phyloP scores from a whole-genome alignment of 2,113 vertebrate genomes.

The Sardina pilchardus region DNA sequence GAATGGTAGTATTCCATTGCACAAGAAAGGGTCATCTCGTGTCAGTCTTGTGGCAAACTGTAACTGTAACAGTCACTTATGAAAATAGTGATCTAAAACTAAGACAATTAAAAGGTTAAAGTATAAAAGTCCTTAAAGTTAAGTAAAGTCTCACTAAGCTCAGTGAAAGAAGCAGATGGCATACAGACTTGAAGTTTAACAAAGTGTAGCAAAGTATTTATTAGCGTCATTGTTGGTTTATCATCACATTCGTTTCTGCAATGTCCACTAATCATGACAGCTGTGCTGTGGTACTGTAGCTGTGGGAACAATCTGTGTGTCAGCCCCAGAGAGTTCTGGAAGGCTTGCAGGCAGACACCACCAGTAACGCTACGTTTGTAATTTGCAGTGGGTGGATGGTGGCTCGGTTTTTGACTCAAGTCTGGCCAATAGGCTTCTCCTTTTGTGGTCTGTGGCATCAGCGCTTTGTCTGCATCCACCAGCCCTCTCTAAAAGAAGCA shows the following conservation, averaged over 20 bases:
- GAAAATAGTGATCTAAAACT: background rate
- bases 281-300: background rate
- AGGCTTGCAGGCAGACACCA: background rate
- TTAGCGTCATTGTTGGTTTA: background rate
- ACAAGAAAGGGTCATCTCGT: background rate
- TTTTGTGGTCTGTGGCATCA: background rate
- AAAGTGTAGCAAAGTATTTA: background rate
- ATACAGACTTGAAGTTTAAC: background rate
- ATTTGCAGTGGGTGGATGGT: conserved; percentile 8
- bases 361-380: background rate
- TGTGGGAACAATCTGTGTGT: background rate
- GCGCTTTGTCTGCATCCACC: background rate
- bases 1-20: background rate
- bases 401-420: background rate
- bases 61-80: background rate
- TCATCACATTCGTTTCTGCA: background rate
- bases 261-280: background rate
- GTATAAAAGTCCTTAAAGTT: background rate
- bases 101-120: background rate
- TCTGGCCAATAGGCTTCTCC: background rate
- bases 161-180: background rate
- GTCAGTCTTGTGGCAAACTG: background rate
- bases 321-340: background rate
- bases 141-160: background rate
- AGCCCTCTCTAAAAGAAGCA: background rate